Conservation (phyloP, 92 coral and sea anemone genomes). For the Siderastrea siderea region DNA sequence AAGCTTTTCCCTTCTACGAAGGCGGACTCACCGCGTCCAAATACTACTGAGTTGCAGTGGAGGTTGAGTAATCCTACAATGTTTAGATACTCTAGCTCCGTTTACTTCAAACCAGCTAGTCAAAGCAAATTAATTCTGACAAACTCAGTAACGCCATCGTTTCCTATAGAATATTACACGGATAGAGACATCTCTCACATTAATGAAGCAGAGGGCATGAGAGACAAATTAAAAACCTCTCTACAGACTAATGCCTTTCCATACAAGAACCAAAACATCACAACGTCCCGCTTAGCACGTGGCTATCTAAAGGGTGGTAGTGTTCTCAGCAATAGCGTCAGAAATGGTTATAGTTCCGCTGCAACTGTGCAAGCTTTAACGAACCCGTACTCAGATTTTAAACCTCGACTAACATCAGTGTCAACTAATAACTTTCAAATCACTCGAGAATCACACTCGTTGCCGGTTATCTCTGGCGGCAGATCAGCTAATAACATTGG, state of each 20-base stretch:
- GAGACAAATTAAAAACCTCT: not conserved
- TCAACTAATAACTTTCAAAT: not conserved
- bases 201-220: not conserved
- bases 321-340: not conserved
- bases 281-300: not conserved
- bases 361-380: not conserved
- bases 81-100: not conserved
- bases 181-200: not conserved
- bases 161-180: not conserved
- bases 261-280: slow-evolving; percentile 3
- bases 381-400: not conserved
- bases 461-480: not conserved
- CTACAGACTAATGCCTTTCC: not conserved
- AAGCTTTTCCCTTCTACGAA: slow-evolving; percentile 10
- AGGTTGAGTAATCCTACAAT: not conserved
- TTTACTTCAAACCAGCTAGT: not conserved
- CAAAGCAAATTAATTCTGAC: slow-evolving; percentile 1
- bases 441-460: not conserved
- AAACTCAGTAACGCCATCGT: not conserved
- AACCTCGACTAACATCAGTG: not conserved
- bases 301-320: not conserved
- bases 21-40: not conserved
- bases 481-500: not conserved
- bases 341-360: not conserved
- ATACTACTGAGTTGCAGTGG: not conserved